Conservation (phyloP, 2,888 invertebrate genomes). For the Pyrochroa serraticornis region DNA sequence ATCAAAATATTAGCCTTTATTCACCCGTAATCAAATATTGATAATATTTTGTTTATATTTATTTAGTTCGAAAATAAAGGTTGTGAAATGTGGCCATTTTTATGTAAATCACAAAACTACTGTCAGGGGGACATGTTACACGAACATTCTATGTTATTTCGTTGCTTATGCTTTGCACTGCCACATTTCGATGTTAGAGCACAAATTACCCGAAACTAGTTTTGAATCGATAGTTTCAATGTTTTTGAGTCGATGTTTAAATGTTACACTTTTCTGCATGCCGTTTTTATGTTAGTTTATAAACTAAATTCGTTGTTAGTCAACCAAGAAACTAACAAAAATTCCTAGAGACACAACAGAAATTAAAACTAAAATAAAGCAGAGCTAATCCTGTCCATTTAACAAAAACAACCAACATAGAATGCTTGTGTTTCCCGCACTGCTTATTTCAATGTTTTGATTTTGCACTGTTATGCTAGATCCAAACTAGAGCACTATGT, state of each 20-base stretch:
- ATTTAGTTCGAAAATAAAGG: conserved; percentile 46
- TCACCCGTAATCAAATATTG: conserved; percentile 36
- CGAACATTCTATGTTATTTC: conserved; percentile 56
- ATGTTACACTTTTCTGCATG: conserved; percentile 24
- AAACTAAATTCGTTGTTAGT: conserved; percentile 1
- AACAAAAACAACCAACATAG: conserved; percentile 45
- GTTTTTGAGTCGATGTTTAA: too few relatives aligned
- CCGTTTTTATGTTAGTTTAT: conserved; percentile 44
- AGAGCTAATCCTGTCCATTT: conserved; percentile 12
- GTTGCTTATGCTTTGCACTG: conserved; percentile 53
- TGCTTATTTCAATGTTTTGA: conserved; percentile 51
- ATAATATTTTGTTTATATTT: conserved; percentile 42
- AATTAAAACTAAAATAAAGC: background rate
- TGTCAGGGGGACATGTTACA: conserved; percentile 43
- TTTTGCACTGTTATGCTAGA: conserved; percentile 56
- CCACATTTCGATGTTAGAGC: conserved; percentile 45
- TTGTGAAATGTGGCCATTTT: conserved; percentile 44
- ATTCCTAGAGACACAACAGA: too few relatives aligned
- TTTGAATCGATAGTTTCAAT: conserved; percentile 15
- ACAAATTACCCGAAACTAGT: conserved; percentile 25
- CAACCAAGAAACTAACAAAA: background rate
- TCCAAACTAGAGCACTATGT: conserved; percentile 62
- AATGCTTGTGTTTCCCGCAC: conserved; percentile 55
- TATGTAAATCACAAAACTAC: conserved; percentile 13
- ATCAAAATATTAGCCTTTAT: conserved; percentile 40